A percentile compares a stretch with the other conserved stretches of the same genome.
Evolutionary conservation across 2,113 vertebrate genomes (phyloP).

Genomic region (Paramormyrops kingsleyae): DNA sequence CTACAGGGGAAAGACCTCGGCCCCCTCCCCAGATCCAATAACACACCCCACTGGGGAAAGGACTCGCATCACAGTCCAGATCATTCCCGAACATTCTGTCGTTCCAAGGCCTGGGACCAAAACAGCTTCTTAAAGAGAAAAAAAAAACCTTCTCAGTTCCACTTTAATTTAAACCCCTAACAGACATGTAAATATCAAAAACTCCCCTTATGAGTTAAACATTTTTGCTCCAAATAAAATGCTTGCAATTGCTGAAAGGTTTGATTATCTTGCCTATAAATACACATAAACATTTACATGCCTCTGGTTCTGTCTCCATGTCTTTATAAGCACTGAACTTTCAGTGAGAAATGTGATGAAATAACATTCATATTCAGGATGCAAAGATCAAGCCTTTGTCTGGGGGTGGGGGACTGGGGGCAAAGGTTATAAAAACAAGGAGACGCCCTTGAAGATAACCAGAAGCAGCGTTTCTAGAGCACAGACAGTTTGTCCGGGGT

Average conservation of each 20-base stretch:
- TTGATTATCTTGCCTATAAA: not conserved
- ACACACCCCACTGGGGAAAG: not conserved
- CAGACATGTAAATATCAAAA: not conserved
- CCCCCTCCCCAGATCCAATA: not conserved
- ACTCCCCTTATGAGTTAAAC: not conserved
- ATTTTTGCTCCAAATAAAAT: not conserved
- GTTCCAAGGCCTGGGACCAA: not conserved
- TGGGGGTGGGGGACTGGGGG: not conserved
- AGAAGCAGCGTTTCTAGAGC: not conserved
- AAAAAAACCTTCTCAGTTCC: not conserved
- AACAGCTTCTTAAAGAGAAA: not conserved
- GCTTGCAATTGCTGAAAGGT: not conserved
- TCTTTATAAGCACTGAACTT: not conserved
- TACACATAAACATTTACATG: not conserved
- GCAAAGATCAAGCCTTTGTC: not conserved
- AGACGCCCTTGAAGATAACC: not conserved
- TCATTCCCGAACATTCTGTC: not conserved
- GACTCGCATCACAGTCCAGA: not conserved
- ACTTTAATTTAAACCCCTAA: not conserved
- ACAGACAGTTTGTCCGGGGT: not conserved
- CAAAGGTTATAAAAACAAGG: not conserved
- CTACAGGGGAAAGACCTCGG: not conserved
- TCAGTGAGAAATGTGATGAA: not conserved
- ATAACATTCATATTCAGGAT: not conserved
- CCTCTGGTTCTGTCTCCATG: not conserved